Evolutionary conservation across 35 echinoderm and acorn worm species (phyloP), one percentile per base, ranked within the genome.

Genomic region (Heliocidaris tuberculata): DNA sequence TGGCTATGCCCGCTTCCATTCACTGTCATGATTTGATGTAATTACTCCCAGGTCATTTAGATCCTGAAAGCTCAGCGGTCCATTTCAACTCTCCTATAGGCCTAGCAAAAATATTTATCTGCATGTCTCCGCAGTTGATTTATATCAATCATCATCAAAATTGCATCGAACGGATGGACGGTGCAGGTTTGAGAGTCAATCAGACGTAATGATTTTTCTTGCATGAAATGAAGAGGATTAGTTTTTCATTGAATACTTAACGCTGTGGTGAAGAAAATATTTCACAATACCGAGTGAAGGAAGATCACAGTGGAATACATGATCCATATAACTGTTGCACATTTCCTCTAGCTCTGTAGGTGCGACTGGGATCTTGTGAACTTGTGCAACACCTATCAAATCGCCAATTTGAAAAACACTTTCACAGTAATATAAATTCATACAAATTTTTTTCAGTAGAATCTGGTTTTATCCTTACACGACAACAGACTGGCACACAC

Each of bases 121-220:
- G 65, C 21, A 7, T n/a, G 65, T 56, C 65, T 78, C 19, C 21
- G 0, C 65, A 27, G 21, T 78, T 78, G 65, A 78, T 78, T 78
- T 78, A 78, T 78, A 78, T 78, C 65, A n/a, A 78, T 78, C 65
- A 78, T 78, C 65, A 78, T 78, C 65, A 78, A 78, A 19, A 78
- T 78, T 19, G 19, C 65, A 78, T 19, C 27, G 27, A 78, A 78
- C 27, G 7, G 7, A 42, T 42, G 35, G 65, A 7, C 6, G 5
- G 7, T 78, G 21, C 21, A 78, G 65, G 65, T 78, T 78, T n/a
- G 65, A 27, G 19, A 78, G 21, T 78, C 65, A 78, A 78, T 78
- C 65, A 21, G 21, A 78, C 21, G 27, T n/a, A 78, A 78, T n/a
- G 7, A 27, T n/a, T 24, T 24, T 78, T 6, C 65, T 78, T 78